Percentiles rank a stretch among this genome's conserved stretches.
Conservation (phyloP, 2,113 vertebrate genomes). For the Megalops atlanticus region DNA sequence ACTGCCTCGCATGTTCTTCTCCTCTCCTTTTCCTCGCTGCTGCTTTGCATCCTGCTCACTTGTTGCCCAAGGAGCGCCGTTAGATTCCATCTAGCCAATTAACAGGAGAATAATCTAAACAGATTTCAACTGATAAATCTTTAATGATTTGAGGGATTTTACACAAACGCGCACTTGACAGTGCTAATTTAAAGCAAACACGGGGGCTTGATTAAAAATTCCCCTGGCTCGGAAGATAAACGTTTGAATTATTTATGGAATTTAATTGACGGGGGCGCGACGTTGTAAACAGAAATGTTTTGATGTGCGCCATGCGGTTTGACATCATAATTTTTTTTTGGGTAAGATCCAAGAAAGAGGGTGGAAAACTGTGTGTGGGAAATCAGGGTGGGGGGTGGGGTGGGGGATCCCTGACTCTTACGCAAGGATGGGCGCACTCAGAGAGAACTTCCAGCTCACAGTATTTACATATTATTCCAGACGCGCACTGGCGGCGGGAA, state of each 20-base stretch:
- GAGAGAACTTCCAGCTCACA: constrained; percentile 44
- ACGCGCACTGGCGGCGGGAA: constrained; percentile 37
- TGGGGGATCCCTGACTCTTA: too few species aligned
- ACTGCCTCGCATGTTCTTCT: too few species aligned
- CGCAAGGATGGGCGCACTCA: not conserved
- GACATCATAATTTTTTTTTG: constrained; percentile 72
- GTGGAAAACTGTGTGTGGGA: too few species aligned
- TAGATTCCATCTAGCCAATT: constrained; percentile 82
- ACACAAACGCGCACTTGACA: constrained; percentile 90
- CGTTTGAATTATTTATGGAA: constrained; percentile 89
- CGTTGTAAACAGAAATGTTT: constrained; percentile 91
- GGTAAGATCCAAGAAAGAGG: constrained; percentile 61
- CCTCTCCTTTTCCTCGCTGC: too few species aligned
- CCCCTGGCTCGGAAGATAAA: constrained; percentile 84
- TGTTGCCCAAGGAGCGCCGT: constrained; percentile 52
- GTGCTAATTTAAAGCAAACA: constrained; percentile 98
- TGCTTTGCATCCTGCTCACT: constrained; percentile 22
- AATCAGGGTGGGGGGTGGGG: not conserved
- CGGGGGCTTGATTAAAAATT: constrained; percentile 90
- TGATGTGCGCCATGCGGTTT: constrained; percentile 79
- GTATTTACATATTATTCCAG: constrained; percentile 55
- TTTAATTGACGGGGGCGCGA: constrained; percentile 82
- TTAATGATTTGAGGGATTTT: constrained; percentile 96
- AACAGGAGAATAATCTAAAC: constrained; percentile 90
- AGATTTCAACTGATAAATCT: constrained; percentile 94